Evolutionary conservation across 2,888 invertebrate genomes (phyloP).

Genomic region (Conomelus anceps): DNA sequence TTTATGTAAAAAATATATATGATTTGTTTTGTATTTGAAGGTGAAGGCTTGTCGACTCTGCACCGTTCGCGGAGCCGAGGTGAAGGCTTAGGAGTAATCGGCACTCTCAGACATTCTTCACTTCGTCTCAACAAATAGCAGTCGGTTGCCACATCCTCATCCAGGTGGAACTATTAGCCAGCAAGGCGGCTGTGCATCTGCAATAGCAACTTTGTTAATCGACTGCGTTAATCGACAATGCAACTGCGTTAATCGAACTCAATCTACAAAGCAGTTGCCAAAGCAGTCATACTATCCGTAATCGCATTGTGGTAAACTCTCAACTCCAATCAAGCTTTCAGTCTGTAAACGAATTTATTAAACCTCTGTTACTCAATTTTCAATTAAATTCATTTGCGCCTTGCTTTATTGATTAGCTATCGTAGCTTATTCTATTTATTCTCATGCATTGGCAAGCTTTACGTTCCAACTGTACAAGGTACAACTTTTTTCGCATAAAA

Average conservation of each 20-base stretch:
- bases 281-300: not conserved
- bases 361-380: not conserved
- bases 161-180: not conserved
- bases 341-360: not conserved
- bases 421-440: not conserved
- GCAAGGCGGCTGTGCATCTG: no score
- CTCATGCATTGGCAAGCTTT: not conserved
- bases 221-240: no score
- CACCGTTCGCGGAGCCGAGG: conserved; percentile 75
- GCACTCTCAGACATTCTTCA: conserved; percentile 38
- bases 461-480: not conserved
- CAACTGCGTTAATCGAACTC: no score
- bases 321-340: not conserved
- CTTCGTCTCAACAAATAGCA: conserved; percentile 22
- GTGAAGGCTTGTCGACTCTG: conserved; percentile 58
- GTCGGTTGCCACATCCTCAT: not conserved
- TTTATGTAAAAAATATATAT: conserved; percentile 7
- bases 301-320: not conserved
- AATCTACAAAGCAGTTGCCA: not conserved
- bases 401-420: not conserved
- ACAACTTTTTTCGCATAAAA: not conserved
- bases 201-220: no score
- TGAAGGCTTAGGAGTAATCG: conserved; percentile 68
- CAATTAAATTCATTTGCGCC: not conserved
- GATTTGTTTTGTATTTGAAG: conserved; percentile 22